Conservation (phyloP, 1,140 invertebrate genomes). For the Varroa destructor region DNA sequence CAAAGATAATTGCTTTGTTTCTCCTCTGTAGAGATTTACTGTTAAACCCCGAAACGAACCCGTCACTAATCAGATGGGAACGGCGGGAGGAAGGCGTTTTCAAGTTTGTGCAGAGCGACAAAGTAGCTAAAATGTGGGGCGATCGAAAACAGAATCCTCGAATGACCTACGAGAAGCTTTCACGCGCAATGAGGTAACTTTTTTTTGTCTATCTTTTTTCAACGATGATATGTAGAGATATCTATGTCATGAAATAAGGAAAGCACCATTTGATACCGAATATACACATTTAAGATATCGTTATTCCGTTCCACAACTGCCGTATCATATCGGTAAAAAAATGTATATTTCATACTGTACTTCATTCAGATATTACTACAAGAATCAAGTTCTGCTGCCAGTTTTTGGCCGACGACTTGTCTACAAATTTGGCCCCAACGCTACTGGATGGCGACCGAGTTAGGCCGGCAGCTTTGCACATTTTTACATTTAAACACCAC, state of each 20-base stretch:
- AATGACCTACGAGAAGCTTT: constrained; percentile 88
- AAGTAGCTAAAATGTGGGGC: constrained; percentile 76
- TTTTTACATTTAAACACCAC: too few species aligned
- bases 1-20: too few species aligned
- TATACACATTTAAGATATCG: too few species aligned
- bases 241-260: background rate
- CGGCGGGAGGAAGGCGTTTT: constrained; percentile 68
- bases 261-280: too few species aligned
- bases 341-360: constrained; percentile 29
- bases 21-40: constrained; percentile 48
- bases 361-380: constrained; percentile 62
- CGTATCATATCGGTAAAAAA: too few species aligned
- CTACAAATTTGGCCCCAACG: constrained; percentile 69
- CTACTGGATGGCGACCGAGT: constrained; percentile 53
- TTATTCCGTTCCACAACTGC: too few species aligned
- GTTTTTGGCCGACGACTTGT: constrained; percentile 66
- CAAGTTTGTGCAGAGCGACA: constrained; percentile 74
- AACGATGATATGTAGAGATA: constrained; percentile 32
- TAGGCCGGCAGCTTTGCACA: background rate
- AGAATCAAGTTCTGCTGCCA: constrained; percentile 61
- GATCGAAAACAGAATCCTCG: constrained; percentile 65
- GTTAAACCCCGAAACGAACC: constrained; percentile 58
- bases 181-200: constrained; percentile 69
- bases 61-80: constrained; percentile 71
- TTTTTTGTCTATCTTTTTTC: background rate